These are phyloP conservation scores for Euura lappo DNA, from an alignment of 1,140 invertebrate species.

Conservation along the genomic window DNA sequence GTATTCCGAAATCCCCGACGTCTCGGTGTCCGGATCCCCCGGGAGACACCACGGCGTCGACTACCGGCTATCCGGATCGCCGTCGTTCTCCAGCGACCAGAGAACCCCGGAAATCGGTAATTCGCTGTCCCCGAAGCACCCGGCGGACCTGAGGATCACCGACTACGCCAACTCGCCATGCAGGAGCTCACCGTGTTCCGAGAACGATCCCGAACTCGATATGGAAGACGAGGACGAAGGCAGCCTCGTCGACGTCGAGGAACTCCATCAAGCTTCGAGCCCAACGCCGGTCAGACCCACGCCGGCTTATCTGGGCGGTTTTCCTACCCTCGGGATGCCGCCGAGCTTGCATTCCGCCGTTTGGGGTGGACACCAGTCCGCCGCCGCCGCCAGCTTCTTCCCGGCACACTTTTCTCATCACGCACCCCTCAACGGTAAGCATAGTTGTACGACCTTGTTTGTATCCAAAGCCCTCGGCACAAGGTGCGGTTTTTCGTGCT, in stretches of 20 bases:
- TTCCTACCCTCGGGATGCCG: constrained; percentile 43
- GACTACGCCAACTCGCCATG: constrained; percentile 34
- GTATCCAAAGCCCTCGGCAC: not conserved
- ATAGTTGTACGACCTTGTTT: not conserved
- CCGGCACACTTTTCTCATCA: constrained; percentile 52
- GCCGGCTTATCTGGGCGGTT: constrained; percentile 50
- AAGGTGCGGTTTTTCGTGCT: not conserved
- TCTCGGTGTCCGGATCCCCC: constrained; percentile 13
- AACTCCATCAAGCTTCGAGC: constrained; percentile 38
- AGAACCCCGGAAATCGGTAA: constrained; percentile 22
- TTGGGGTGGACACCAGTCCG: constrained; percentile 45
- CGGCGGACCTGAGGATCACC: constrained; percentile 12
- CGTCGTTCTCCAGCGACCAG: constrained; percentile 6
- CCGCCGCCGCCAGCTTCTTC: constrained; percentile 47
- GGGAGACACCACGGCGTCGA: constrained; percentile 13
- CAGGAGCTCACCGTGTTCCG: constrained; percentile 45
- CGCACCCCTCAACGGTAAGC: constrained; percentile 50
- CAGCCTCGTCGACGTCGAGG: constrained; percentile 54
- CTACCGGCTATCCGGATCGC: constrained; percentile 11
- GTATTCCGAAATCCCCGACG: constrained; percentile 15
- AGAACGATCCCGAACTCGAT: constrained; percentile 35
- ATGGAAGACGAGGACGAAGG: constrained; percentile 49
- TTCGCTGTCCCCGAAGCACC: constrained; percentile 17
- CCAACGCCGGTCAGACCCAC: constrained; percentile 51
- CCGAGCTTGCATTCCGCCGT: constrained; percentile 46